These are phyloP conservation scores for Percopsis transmontana DNA, from an alignment of 2,113 vertebrate species.

Conservation along the genomic window DNA sequence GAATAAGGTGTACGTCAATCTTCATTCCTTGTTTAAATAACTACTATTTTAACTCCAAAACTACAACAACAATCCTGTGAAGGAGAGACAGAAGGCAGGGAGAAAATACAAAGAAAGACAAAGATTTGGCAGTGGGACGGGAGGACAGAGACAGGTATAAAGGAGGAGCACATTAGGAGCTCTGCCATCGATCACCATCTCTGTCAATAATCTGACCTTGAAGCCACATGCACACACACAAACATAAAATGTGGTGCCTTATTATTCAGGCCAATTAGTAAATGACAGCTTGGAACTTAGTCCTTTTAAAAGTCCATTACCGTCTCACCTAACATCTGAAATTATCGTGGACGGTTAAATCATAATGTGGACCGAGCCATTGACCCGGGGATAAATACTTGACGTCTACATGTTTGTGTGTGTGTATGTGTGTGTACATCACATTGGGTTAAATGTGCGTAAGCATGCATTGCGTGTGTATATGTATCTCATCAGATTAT, in stretches of 20 bases:
- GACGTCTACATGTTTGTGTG: constrained; percentile 1
- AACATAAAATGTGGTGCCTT: neutral
- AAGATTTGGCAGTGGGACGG: neutral
- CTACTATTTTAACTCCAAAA: too few relatives aligned
- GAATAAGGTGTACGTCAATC: too few relatives aligned
- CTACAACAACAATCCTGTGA: too few relatives aligned
- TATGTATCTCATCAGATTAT: too few relatives aligned
- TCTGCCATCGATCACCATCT: constrained; percentile 45
- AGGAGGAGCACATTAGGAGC: too few relatives aligned
- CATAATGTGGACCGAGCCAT: neutral
- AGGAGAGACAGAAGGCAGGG: neutral
- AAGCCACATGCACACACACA: neutral
- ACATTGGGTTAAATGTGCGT: too few relatives aligned
- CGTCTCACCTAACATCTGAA: constrained; percentile 5
- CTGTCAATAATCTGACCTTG: constrained; percentile 45
- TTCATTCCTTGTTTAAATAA: too few relatives aligned
- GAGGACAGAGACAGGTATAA: neutral
- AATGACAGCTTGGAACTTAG: constrained; percentile 11
- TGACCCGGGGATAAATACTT: neutral
- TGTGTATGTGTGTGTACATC: constrained; percentile 14
- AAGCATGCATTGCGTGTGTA: neutral
- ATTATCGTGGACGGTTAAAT: neutral
- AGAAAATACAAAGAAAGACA: neutral
- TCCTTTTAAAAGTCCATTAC: constrained; percentile 13
- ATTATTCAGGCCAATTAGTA: neutral